Evolutionary conservation across 2,113 vertebrate genomes (phyloP).

Genomic region (Lasiurus cinereus): DNA sequence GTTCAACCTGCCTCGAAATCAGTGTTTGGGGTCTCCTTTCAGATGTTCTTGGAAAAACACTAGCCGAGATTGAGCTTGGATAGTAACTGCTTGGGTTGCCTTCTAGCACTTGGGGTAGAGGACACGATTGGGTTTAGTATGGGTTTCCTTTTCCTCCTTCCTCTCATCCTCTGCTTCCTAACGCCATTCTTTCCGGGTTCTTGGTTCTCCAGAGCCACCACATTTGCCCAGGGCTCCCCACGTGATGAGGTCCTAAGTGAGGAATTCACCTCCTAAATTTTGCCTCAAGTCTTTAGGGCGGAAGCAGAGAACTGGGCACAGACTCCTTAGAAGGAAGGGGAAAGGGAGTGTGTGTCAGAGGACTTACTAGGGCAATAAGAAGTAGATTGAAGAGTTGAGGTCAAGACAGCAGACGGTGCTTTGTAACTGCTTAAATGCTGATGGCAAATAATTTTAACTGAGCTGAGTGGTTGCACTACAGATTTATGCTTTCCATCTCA

Average conservation of each 20-base stretch:
- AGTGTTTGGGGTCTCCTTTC: neutral
- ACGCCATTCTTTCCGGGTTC: neutral
- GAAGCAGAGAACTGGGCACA: neutral
- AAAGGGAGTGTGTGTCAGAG: neutral
- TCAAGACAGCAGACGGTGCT: neutral
- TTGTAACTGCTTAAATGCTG: constrained; percentile 38
- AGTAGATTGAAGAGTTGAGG: neutral
- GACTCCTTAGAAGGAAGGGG: neutral
- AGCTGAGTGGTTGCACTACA: constrained; percentile 45
- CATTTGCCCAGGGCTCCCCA: neutral
- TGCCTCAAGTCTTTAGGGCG: neutral
- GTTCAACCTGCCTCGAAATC: neutral
- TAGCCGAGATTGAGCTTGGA: neutral
- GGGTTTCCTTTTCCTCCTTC: neutral
- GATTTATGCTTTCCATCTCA: constrained; percentile 22
- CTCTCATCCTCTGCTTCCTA: neutral
- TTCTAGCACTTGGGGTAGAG: neutral
- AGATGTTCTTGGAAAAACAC: neutral
- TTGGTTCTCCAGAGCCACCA: neutral
- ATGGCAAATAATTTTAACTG: neutral
- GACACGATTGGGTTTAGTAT: neutral
- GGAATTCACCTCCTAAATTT: neutral
- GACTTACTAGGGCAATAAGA: neutral
- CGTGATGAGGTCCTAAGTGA: neutral
- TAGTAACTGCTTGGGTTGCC: neutral